Conservation (phyloP, 2,888 invertebrate species). For the Sphaeridia pumilis region DNA sequence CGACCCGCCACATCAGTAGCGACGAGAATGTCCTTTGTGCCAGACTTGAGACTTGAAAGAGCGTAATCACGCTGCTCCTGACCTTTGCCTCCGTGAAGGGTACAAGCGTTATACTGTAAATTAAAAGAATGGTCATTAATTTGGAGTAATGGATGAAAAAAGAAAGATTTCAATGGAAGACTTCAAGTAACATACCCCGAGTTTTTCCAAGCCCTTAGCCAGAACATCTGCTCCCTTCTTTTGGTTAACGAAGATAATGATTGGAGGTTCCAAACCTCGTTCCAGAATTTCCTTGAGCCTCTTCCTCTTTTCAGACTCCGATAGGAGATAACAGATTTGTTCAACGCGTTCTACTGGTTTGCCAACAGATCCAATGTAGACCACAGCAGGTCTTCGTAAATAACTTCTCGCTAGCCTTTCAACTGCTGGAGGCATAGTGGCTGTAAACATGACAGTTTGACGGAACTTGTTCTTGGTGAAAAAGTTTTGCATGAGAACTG, state of each 20-base stretch:
- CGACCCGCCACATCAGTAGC: constrained; percentile 99
- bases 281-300: constrained; percentile 88
- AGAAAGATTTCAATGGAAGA: background rate
- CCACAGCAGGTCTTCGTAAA: constrained; percentile 87
- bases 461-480: constrained; percentile 91
- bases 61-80: constrained; percentile 99
- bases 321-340: constrained; percentile 91
- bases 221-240: constrained; percentile 99
- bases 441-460: constrained; percentile 99
- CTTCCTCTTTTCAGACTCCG: constrained; percentile 90
- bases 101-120: constrained; percentile 77
- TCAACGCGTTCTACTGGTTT: constrained; percentile 96
- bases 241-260: constrained; percentile 99
- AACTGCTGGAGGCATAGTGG: constrained; percentile 98
- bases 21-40: constrained; percentile 93
- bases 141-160: background rate
- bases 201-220: constrained; percentile 91
- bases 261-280: constrained; percentile 85
- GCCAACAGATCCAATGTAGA: constrained; percentile 92
- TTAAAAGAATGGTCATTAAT: background rate
- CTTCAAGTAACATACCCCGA: constrained; percentile 61
- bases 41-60: constrained; percentile 86
- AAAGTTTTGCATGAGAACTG: constrained; percentile 81
- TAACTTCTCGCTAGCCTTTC: constrained; percentile 91
- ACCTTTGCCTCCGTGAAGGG: constrained; percentile 98